Conservation (phyloP, 1,140 invertebrate genomes). For the Lasioglossum baleicum region DNA sequence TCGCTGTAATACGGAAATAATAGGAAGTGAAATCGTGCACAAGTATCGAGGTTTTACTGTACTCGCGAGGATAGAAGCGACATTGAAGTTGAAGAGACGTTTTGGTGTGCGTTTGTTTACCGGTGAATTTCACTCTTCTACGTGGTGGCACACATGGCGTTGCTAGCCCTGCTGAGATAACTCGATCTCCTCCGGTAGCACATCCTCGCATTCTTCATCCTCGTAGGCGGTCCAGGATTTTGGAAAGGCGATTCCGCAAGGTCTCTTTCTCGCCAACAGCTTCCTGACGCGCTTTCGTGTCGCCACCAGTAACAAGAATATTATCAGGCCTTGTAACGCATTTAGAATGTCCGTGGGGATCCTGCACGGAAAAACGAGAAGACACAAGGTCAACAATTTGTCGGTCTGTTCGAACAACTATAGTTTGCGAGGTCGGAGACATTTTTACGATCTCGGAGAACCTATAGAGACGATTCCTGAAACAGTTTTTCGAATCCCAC, state of each 20-base stretch:
- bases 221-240: slow-evolving; percentile 79
- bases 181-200: slow-evolving; percentile 66
- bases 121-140: too few species aligned
- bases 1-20: too few species aligned
- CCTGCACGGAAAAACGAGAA: slow-evolving; percentile 76
- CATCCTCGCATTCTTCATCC: slow-evolving; percentile 80
- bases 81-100: too few species aligned
- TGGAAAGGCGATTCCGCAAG: slow-evolving; percentile 73
- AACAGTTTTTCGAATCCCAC: too few species aligned
- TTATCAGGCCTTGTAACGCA: slow-evolving; percentile 84
- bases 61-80: too few species aligned
- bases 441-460: too few species aligned
- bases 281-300: slow-evolving; percentile 82
- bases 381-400: not conserved
- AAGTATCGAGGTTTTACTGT: too few species aligned
- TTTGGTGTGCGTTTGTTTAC: too few species aligned
- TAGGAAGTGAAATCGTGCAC: too few species aligned
- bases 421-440: too few species aligned
- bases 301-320: slow-evolving; percentile 83
- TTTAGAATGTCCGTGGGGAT: slow-evolving; percentile 84
- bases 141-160: not conserved
- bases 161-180: slow-evolving; percentile 62
- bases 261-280: slow-evolving; percentile 76
- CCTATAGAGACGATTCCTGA: too few species aligned
- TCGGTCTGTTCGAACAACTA: too few species aligned